Conservation (phyloP, 2,888 invertebrate genomes). For the Mesorhabditis belari region DNA sequence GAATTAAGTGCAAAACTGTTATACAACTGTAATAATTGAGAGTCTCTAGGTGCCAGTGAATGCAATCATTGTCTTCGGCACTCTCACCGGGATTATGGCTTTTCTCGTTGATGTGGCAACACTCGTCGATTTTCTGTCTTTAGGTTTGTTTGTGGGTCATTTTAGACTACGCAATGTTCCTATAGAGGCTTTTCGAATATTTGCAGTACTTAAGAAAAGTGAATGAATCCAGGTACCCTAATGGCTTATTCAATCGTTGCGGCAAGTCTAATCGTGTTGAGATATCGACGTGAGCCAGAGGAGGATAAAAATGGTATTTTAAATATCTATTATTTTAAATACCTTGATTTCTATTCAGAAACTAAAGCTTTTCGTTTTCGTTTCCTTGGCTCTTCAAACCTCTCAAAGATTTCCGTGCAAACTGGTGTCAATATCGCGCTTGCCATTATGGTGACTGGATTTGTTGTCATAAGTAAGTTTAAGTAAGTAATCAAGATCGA, state of each 20-base stretch:
- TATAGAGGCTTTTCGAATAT: too few species aligned
- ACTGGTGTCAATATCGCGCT: background rate
- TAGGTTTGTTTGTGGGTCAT: too few species aligned
- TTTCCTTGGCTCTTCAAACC: background rate
- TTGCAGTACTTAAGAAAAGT: constrained; percentile 8
- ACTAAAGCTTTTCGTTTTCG: too few species aligned
- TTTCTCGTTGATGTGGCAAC: constrained; percentile 29
- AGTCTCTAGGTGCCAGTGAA: constrained; percentile 22
- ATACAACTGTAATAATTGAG: background rate
- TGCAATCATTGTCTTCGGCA: constrained; percentile 23
- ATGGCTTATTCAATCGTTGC: constrained; percentile 27
- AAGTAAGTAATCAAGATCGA: too few species aligned
- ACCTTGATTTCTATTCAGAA: too few species aligned
- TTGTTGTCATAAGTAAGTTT: too few species aligned
- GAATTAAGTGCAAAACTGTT: too few species aligned
- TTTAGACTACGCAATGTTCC: too few species aligned
- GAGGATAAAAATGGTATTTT: background rate
- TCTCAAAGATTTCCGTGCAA: background rate
- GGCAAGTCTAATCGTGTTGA: background rate
- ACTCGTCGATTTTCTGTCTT: constrained; percentile 21
- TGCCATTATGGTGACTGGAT: background rate
- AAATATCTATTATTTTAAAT: background rate
- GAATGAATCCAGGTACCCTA: constrained; percentile 10
- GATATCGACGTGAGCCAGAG: background rate
- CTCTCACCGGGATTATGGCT: constrained; percentile 21